Conservation (phyloP, 2,113 vertebrate genomes). For the Melanerpes aurifrons region DNA sequence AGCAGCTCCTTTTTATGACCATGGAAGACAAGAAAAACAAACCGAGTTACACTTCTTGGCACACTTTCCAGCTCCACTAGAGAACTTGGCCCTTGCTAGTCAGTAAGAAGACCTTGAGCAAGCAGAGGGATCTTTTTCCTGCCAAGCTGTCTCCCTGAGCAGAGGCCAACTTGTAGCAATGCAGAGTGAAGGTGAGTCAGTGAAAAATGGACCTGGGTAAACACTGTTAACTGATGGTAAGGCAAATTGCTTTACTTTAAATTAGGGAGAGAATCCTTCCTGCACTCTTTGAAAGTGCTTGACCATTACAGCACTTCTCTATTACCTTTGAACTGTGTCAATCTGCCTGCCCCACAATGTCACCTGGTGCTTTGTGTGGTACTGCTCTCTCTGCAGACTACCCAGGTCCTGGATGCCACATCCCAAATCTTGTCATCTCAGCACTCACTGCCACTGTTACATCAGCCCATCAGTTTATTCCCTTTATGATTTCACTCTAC, state of each 20-base stretch:
- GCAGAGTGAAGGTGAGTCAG: constrained; percentile 9
- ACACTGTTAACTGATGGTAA: neutral
- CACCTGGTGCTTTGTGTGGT: neutral
- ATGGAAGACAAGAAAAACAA: neutral
- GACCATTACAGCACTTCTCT: neutral
- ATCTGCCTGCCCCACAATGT: neutral
- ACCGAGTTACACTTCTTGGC: neutral
- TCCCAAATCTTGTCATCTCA: neutral
- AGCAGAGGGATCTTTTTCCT: neutral
- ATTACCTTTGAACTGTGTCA: fast-evolving
- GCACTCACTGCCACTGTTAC: neutral
- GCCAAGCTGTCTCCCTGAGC: constrained; percentile 20
- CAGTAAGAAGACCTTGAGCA: neutral
- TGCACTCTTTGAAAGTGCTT: neutral
- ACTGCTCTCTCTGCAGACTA: neutral
- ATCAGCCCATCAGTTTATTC: neutral
- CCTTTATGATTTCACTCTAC: neutral
- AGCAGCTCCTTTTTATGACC: neutral
- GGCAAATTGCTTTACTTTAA: neutral
- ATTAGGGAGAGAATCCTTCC: neutral
- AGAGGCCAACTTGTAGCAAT: constrained; percentile 16
- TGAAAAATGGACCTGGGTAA: neutral
- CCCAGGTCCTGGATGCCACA: neutral
- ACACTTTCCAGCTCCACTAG: neutral
- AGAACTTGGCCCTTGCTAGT: constrained; percentile 27